Conservation (phyloP, 2,113 vertebrate genomes). For the Tylochromis polylepis region DNA sequence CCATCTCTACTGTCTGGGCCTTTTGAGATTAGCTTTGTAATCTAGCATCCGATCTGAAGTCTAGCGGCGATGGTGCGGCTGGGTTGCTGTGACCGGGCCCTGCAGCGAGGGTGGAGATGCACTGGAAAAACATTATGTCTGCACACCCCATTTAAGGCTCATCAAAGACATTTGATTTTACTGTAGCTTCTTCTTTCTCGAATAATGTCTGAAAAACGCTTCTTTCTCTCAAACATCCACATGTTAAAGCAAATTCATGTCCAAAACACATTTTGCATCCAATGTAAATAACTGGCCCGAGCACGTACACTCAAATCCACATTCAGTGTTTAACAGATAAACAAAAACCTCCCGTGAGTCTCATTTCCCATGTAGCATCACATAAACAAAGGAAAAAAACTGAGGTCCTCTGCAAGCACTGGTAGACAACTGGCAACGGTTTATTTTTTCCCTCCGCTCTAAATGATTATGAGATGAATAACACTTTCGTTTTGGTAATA, state of each 20-base stretch:
- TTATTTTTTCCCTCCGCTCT: neutral
- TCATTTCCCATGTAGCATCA: neutral
- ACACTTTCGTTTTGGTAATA: neutral
- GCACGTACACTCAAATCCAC: neutral
- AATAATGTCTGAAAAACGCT: neutral
- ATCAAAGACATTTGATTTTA: neutral
- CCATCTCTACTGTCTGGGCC: slow-evolving; percentile 1
- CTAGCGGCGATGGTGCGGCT: neutral
- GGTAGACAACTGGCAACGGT: neutral
- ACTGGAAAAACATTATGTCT: slow-evolving; percentile 4
- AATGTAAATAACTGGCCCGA: neutral
- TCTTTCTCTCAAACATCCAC: neutral
- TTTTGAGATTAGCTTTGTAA: slow-evolving; percentile 8
- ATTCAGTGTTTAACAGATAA: neutral
- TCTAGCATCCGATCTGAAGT: slow-evolving; percentile 7
- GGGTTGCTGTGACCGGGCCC: slow-evolving; percentile 13
- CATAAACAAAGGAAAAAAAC: neutral
- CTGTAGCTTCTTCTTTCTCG: neutral
- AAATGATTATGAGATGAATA: neutral
- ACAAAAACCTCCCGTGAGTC: neutral
- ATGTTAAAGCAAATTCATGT: neutral
- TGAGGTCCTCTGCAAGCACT: neutral
- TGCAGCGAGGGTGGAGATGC: slow-evolving; percentile 30
- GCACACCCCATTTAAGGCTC: neutral
- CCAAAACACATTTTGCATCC: neutral